Conservation (phyloP, 2,113 vertebrate species). For the Sinocyclocheilus anophthalmus region DNA sequence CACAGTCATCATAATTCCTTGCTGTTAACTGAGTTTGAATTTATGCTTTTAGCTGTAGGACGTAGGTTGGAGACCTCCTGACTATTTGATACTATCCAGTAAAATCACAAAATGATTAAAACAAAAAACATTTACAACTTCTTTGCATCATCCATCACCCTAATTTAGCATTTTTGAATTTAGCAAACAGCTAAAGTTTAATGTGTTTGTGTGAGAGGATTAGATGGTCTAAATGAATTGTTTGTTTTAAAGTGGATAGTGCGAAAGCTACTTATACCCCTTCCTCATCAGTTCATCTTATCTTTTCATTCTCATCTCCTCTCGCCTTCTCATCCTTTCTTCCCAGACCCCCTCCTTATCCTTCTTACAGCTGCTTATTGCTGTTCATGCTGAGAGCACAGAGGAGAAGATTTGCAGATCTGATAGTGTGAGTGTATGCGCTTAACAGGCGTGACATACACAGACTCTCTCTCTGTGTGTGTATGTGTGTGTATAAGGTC, state of each 20-base stretch:
- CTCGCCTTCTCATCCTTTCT: background rate
- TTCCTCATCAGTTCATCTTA: constrained; percentile 64
- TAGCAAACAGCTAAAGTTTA: background rate
- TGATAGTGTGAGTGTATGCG: constrained; percentile 25
- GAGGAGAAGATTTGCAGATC: constrained; percentile 38
- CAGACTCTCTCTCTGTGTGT: too few relatives aligned
- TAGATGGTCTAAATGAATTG: constrained; percentile 72
- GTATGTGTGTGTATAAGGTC: too few relatives aligned
- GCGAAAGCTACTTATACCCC: constrained; percentile 68
- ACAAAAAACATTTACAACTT: background rate
- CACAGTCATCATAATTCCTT: too few relatives aligned
- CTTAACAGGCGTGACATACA: background rate
- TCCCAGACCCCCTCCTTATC: constrained; percentile 49
- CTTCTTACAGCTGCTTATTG: constrained; percentile 49
- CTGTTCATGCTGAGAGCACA: constrained; percentile 51
- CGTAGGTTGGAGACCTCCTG: constrained; percentile 54
- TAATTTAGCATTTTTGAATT: background rate
- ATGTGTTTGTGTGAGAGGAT: constrained; percentile 34
- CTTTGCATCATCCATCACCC: background rate
- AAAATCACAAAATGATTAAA: background rate
- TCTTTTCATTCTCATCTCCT: constrained; percentile 56
- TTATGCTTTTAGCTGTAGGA: constrained; percentile 75
- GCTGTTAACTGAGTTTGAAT: constrained; percentile 76
- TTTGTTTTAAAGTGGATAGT: constrained; percentile 77
- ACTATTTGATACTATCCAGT: too few relatives aligned